phyloP scores from a whole-genome alignment of 2,113 vertebrate species.

The Porphyrio hochstetteri region DNA sequence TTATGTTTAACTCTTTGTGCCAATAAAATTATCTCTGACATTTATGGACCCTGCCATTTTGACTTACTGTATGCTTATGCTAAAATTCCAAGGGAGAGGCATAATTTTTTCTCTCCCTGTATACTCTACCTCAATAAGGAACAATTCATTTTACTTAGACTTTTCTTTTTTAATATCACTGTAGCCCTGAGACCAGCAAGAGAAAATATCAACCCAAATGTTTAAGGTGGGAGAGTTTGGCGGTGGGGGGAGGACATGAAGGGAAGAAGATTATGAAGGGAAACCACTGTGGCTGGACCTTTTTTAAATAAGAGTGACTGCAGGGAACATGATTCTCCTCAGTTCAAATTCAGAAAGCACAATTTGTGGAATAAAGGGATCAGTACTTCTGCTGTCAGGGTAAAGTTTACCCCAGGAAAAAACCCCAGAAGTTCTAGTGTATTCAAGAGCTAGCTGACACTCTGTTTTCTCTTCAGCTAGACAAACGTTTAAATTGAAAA shows the following conservation, averaged over 20 bases:
- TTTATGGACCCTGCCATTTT: constrained; percentile 43
- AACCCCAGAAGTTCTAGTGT: not conserved
- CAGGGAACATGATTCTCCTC: not conserved
- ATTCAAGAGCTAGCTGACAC: not conserved
- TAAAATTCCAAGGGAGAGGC: constrained; percentile 18
- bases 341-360: not conserved
- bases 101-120: not conserved
- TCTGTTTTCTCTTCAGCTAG: not conserved
- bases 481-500: not conserved
- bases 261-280: not conserved
- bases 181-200: constrained; percentile 20
- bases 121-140: constrained; percentile 7
- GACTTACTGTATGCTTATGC: constrained; percentile 28
- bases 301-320: not conserved
- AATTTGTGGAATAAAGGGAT: not conserved
- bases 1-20: constrained; percentile 49
- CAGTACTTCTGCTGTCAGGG: not conserved
- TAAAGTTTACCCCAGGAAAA: not conserved
- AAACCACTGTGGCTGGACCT: not conserved
- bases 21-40: constrained; percentile 25
- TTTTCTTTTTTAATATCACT: constrained; percentile 46
- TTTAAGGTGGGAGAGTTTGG: not conserved
- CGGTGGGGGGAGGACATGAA: fast-evolving
- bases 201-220: constrained; percentile 44
- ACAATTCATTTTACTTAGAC: constrained; percentile 14